Evolutionary conservation across 2,888 invertebrate species (phyloP).

Genomic region (Bugula neritina): DNA sequence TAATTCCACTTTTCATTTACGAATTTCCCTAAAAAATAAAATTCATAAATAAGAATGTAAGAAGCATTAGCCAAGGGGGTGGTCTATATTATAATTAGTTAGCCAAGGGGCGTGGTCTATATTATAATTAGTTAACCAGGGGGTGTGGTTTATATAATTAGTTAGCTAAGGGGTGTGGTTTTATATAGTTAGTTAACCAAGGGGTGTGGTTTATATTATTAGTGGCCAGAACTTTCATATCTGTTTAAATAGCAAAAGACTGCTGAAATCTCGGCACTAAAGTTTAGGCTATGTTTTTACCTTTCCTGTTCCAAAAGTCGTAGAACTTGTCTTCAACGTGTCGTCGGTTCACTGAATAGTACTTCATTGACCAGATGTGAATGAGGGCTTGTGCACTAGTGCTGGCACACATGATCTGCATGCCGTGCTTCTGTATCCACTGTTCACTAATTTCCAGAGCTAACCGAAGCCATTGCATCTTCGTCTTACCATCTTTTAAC

Average conservation of each 20-base stretch:
- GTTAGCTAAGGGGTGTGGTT: too few relatives aligned
- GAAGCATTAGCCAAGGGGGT: too few relatives aligned
- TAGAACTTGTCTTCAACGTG: not conserved
- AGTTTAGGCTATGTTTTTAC: not conserved
- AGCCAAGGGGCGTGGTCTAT: too few relatives aligned
- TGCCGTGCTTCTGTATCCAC: not conserved
- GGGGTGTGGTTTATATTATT: too few relatives aligned
- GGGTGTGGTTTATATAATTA: too few relatives aligned
- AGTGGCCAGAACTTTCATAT: too few relatives aligned
- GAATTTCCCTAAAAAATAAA: not conserved
- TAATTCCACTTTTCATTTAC: not conserved
- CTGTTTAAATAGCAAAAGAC: too few relatives aligned
- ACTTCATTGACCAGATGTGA: not conserved
- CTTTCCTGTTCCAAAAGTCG: not conserved
- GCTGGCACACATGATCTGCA: slow-evolving; percentile 5
- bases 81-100: too few relatives aligned
- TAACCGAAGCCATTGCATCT: not conserved
- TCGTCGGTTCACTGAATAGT: not conserved
- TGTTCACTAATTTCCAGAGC: not conserved
- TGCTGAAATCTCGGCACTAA: too few relatives aligned
- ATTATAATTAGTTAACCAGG: too few relatives aligned
- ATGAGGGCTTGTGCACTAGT: slow-evolving; percentile 1
- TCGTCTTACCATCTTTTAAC: not conserved
- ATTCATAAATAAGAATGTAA: too few relatives aligned
- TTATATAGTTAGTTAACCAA: too few relatives aligned